These are phyloP conservation scores for Leiothrix lutea DNA, from an alignment of 2,113 vertebrate genomes.

Conservation along the genomic window DNA sequence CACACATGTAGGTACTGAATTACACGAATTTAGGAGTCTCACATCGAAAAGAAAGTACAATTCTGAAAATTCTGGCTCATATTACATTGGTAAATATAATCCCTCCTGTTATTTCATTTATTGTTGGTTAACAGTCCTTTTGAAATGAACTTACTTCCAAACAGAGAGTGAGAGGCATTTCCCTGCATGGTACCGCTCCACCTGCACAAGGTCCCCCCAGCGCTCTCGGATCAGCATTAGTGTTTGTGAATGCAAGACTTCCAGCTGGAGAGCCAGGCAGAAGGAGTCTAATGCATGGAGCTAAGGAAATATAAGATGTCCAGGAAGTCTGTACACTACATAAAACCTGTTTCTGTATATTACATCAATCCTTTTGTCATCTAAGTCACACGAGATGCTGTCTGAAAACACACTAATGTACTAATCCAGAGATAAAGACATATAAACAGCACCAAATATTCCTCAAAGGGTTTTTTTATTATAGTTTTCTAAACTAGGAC, in stretches of 20 bases:
- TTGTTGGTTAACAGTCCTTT: not conserved
- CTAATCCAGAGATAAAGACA: not conserved
- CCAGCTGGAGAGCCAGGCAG: slow-evolving; percentile 95
- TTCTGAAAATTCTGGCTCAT: not conserved
- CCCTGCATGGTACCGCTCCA: slow-evolving; percentile 91
- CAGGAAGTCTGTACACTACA: not conserved
- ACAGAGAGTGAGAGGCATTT: slow-evolving; percentile 94
- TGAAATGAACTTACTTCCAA: slow-evolving; percentile 91
- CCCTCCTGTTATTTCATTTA: not conserved
- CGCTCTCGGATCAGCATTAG: slow-evolving; percentile 94
- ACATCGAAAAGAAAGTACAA: not conserved
- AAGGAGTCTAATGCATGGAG: slow-evolving; percentile 86
- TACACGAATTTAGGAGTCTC: not conserved
- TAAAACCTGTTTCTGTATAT: not conserved
- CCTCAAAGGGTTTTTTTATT: not conserved
- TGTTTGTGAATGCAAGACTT: slow-evolving; percentile 96
- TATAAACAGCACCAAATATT: not conserved
- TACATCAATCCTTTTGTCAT: not conserved
- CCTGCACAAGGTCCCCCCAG: slow-evolving; percentile 98
- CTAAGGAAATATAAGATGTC: slow-evolving; percentile 75
- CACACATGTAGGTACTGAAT: not conserved
- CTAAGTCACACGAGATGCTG: not conserved
- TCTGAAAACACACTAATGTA: not conserved
- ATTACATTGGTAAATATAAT: not conserved
- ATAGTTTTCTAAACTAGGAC: not conserved